Evolutionary conservation across 30 jellyfish, hydroid and myxozoan species (phyloP).

Genomic region (Aurelia sp.): DNA sequence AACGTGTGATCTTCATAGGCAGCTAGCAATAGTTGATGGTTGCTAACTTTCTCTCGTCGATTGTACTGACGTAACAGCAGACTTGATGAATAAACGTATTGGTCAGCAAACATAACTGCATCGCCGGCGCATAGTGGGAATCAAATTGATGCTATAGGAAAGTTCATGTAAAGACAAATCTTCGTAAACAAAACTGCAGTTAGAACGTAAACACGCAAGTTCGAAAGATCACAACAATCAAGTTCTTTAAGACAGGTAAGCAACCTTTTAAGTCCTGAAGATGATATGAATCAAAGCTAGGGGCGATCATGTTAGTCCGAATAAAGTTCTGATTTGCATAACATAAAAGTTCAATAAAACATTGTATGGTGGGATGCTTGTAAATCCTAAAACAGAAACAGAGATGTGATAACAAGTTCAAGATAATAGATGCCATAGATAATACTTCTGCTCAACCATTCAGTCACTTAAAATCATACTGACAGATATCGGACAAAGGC

Average conservation of each 20-base stretch:
- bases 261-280: constrained; percentile 24
- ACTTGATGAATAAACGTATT: not conserved
- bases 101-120: not conserved
- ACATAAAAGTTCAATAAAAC: constrained; percentile 60
- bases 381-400: constrained; percentile 62
- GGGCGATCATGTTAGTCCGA: constrained; percentile 40
- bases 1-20: too few relatives aligned
- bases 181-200: not conserved
- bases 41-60: too few relatives aligned
- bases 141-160: not conserved
- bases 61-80: too few relatives aligned
- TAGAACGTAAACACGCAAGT: not conserved
- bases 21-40: too few relatives aligned
- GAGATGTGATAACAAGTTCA: constrained; percentile 17
- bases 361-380: constrained; percentile 56
- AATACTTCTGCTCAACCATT: too few relatives aligned
- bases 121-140: not conserved
- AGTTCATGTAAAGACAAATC: not conserved
- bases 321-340: constrained; percentile 44
- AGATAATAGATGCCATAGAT: not conserved
- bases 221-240: not conserved
- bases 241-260: constrained; percentile 17
- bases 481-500: too few relatives aligned
- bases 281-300: constrained; percentile 3
- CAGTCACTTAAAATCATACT: too few relatives aligned